Percentiles rank a stretch among this genome's conserved stretches.
Evolutionary conservation across 2,888 invertebrate genomes (phyloP).

Genomic region (Gari tellinella): DNA sequence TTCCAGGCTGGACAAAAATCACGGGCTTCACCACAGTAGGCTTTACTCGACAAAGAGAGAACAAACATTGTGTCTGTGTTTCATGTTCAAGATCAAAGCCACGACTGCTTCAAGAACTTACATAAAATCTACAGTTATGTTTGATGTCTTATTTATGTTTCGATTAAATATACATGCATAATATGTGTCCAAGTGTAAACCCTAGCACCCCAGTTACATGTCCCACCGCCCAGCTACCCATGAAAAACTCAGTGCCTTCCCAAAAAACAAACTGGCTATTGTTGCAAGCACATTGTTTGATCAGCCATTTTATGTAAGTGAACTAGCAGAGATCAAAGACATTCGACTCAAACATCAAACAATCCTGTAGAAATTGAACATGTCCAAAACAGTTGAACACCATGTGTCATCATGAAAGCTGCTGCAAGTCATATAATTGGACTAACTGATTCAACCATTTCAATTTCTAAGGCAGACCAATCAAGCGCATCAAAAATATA

Average conservation of each 20-base stretch:
- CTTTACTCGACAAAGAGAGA: conserved; percentile 56
- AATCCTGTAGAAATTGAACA: conserved; percentile 51
- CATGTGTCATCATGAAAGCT: conserved; percentile 6
- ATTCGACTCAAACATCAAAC: conserved; percentile 55
- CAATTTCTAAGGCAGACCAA: no score
- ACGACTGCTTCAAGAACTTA: conserved; percentile 58
- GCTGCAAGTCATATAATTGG: no score
- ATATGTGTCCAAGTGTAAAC: conserved; percentile 44
- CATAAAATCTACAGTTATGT: conserved; percentile 61
- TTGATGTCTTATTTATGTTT: conserved; percentile 64
- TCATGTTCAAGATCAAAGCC: conserved; percentile 56
- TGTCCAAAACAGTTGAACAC: conserved; percentile 52
- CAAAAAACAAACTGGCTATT: conserved; percentile 61
- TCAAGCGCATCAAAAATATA: no score
- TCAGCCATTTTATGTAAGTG: conserved; percentile 60
- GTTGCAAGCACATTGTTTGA: conserved; percentile 61
- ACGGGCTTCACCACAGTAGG: conserved; percentile 34
- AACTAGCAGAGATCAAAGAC: conserved; percentile 55
- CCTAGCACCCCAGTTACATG: conserved; percentile 19
- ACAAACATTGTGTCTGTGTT: conserved; percentile 54
- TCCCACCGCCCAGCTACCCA: conserved; percentile 23
- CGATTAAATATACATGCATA: conserved; percentile 64
- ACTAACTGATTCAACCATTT: no score
- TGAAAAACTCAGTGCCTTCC: conserved; percentile 10
- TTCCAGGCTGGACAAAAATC: conserved; percentile 35